A percentile compares a stretch with the other conserved stretches of the same genome.
These are phyloP conservation scores for Volucella bombylans DNA, from an alignment of 2,888 invertebrate genomes.

Conservation along the genomic window DNA sequence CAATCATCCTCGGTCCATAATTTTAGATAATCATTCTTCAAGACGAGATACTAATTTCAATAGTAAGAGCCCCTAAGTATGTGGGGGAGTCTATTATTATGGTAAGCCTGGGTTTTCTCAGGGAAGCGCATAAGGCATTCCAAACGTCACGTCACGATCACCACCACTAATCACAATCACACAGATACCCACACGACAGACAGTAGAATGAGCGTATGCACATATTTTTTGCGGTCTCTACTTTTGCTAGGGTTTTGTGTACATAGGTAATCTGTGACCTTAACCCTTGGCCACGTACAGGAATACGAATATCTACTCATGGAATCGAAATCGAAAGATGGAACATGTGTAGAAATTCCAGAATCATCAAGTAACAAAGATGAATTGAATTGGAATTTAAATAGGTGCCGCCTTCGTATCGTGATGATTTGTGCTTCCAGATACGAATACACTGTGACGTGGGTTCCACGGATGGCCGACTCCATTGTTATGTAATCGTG, in stretches of 20 bases:
- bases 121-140: constrained; percentile 28
- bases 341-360: constrained; percentile 13
- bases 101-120: constrained; percentile 5
- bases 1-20: constrained; percentile 44
- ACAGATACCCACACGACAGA: not conserved
- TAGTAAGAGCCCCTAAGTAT: constrained; percentile 40
- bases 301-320: not conserved
- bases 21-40: constrained; percentile 22
- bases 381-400: constrained; percentile 34
- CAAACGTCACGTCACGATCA: constrained; percentile 55
- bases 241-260: constrained; percentile 53
- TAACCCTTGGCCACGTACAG: constrained; percentile 57
- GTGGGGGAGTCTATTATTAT: constrained; percentile 59
- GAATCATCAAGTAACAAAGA: constrained; percentile 3
- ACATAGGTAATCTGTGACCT: constrained; percentile 60
- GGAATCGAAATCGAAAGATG: not conserved
- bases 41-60: constrained; percentile 36
- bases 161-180: constrained; percentile 26
- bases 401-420: constrained; percentile 16
- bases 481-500: constrained; percentile 32
- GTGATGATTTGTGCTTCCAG: constrained; percentile 44
- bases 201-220: not conserved
- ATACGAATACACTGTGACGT: not conserved
- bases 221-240: constrained; percentile 55
- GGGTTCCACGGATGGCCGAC: constrained; percentile 8